A percentile compares a stretch with the other conserved stretches of the same genome.
Conservation (phyloP, 2,888 invertebrate genomes). For the Sminthurides aquaticus region DNA sequence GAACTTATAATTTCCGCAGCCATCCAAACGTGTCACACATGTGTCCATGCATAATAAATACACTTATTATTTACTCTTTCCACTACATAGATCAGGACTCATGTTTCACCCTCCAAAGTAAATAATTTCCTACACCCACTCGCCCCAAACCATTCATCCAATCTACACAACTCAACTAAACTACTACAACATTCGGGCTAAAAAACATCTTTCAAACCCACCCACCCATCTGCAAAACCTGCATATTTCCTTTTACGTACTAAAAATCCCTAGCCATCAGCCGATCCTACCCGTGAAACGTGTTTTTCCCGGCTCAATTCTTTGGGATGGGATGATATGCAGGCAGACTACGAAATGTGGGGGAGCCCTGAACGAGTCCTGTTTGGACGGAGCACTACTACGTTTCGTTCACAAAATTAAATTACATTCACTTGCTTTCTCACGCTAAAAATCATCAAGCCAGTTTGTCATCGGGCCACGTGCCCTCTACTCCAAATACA, state of each 20-base stretch:
- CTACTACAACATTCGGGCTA: not conserved
- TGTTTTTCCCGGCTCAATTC: no score
- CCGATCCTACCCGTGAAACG: no score
- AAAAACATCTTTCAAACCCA: not conserved
- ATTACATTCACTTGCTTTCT: no score
- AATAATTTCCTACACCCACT: not conserved
- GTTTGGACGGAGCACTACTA: no score
- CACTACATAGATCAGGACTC: not conserved
- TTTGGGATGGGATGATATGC: no score
- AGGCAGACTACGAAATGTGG: no score
- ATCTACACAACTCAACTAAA: not conserved
- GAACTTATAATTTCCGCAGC: not conserved
- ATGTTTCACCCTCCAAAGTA: not conserved
- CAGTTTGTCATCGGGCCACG: no score
- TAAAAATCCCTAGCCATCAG: no score
- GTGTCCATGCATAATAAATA: not conserved
- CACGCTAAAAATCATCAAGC: no score
- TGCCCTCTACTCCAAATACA: no score
- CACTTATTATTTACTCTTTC: not conserved
- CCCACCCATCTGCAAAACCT: not conserved
- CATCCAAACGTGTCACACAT: not conserved
- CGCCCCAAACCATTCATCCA: not conserved
- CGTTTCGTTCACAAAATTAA: no score
- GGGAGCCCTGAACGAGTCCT: no score
- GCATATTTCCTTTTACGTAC: not conserved